Percentiles rank a stretch among this genome's conserved stretches.
These are phyloP conservation scores for Polypterus senegalus DNA, from an alignment of 2,113 vertebrate species.

Conservation along the genomic window DNA sequence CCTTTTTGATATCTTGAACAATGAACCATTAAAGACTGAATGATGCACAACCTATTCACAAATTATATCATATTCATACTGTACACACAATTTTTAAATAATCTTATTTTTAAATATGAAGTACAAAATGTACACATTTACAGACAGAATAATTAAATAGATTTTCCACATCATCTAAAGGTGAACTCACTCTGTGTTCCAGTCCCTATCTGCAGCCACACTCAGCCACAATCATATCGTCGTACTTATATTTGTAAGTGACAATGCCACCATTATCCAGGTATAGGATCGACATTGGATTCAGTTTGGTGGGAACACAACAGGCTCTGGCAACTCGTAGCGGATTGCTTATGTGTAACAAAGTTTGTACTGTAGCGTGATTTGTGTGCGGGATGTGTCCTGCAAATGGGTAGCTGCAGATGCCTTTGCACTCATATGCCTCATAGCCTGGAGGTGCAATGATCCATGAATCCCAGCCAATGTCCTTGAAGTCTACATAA, in stretches of 20 bases:
- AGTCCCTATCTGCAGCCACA: constrained; percentile 90
- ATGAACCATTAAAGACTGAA: too few species aligned
- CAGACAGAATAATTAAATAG: constrained; percentile 50
- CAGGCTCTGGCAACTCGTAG: constrained; percentile 80
- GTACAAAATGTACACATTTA: constrained; percentile 66
- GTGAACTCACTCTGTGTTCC: constrained; percentile 3
- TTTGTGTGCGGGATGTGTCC: constrained; percentile 89
- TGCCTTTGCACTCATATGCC: constrained; percentile 79
- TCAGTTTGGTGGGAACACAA: constrained; percentile 90
- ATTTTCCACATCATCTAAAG: constrained; percentile 14
- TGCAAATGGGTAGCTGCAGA: constrained; percentile 78
- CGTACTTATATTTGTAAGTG: constrained; percentile 95
- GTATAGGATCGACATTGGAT: constrained; percentile 92
- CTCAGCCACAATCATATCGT: constrained; percentile 91
- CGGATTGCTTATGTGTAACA: constrained; percentile 80
- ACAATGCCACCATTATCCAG: constrained; percentile 84
- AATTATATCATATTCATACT: constrained; percentile 13
- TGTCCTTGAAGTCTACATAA: constrained; percentile 94
- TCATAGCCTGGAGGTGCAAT: constrained; percentile 81
- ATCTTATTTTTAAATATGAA: constrained; percentile 57
- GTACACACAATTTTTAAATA: constrained; percentile 62
- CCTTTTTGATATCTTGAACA: too few species aligned
- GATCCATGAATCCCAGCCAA: constrained; percentile 97
- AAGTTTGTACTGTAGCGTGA: constrained; percentile 85
- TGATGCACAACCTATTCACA: too few species aligned